Evolutionary conservation across 1,140 invertebrate genomes (phyloP).

Genomic region (Phthorimaea operculella): DNA sequence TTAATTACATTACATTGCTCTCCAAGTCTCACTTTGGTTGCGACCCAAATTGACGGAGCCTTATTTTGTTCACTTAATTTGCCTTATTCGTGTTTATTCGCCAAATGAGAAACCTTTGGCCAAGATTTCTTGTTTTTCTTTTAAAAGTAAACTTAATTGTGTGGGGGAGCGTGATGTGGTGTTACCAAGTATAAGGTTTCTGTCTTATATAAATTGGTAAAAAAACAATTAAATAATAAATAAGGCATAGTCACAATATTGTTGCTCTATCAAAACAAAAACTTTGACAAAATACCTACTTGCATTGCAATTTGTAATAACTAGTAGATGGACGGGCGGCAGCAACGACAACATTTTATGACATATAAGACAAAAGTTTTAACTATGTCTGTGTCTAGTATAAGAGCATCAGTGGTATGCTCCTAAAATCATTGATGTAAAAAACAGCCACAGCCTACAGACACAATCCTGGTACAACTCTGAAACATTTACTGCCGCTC

Average conservation of each 20-base stretch:
- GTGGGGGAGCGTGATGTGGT: slow-evolving; percentile 20
- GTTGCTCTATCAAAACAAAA: background rate
- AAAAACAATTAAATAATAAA: too few relatives aligned
- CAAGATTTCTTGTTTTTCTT: slow-evolving; percentile 49
- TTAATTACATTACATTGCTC: slow-evolving; percentile 45
- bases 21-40: slow-evolving; percentile 35
- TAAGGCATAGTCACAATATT: too few relatives aligned
- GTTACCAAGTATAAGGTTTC: background rate
- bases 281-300: too few relatives aligned
- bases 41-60: slow-evolving; percentile 51
- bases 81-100: slow-evolving; percentile 57
- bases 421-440: background rate
- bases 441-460: background rate
- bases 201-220: too few relatives aligned
- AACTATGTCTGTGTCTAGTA: too few relatives aligned
- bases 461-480: slow-evolving; percentile 11
- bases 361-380: too few relatives aligned
- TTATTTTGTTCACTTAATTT: slow-evolving; percentile 65
- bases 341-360: background rate
- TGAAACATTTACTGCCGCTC: slow-evolving; percentile 61
- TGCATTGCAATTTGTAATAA: background rate
- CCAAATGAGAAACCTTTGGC: slow-evolving; percentile 39
- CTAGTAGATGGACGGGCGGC: background rate
- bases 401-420: background rate
- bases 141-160: slow-evolving; percentile 50